Conservation (phyloP, 2,797 vertebrate species). For the Phalloptychus januarius region DNA sequence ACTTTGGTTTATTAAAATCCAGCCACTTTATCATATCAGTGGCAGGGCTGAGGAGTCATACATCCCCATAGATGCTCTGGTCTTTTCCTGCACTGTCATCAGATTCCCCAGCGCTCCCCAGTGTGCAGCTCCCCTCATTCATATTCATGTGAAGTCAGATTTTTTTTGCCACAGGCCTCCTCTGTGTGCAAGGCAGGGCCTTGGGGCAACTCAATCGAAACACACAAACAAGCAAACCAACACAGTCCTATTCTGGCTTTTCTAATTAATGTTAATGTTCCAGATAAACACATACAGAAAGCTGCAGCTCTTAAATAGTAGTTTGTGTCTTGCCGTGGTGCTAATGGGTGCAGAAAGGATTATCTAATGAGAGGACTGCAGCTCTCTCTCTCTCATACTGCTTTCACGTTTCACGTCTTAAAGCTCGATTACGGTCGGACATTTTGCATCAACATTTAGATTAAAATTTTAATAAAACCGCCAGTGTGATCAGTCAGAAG, state of each 20-base stretch:
- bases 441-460: neutral
- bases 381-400: slow-evolving; percentile 30
- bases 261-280: neutral
- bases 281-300: slow-evolving; percentile 79
- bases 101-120: slow-evolving; percentile 65
- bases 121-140: slow-evolving; percentile 65
- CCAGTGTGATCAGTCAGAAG: neutral
- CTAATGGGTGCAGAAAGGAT: slow-evolving; percentile 65
- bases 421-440: neutral
- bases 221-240: slow-evolving; percentile 15
- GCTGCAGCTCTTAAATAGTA: slow-evolving; percentile 62
- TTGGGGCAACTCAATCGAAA: slow-evolving; percentile 39
- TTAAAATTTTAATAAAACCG: neutral
- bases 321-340: slow-evolving; percentile 35
- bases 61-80: slow-evolving; percentile 61
- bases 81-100: slow-evolving; percentile 79
- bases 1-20: slow-evolving; percentile 59
- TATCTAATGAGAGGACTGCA: slow-evolving; percentile 60
- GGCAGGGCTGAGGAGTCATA: slow-evolving; percentile 69
- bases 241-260: slow-evolving; percentile 10
- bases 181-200: slow-evolving; percentile 30
- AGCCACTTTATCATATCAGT: slow-evolving; percentile 74
- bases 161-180: slow-evolving; percentile 52
- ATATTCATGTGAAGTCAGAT: slow-evolving; percentile 72
- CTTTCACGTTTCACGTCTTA: neutral